Conservation (phyloP, 2,888 invertebrate genomes). For the Apamea monoglypha region DNA sequence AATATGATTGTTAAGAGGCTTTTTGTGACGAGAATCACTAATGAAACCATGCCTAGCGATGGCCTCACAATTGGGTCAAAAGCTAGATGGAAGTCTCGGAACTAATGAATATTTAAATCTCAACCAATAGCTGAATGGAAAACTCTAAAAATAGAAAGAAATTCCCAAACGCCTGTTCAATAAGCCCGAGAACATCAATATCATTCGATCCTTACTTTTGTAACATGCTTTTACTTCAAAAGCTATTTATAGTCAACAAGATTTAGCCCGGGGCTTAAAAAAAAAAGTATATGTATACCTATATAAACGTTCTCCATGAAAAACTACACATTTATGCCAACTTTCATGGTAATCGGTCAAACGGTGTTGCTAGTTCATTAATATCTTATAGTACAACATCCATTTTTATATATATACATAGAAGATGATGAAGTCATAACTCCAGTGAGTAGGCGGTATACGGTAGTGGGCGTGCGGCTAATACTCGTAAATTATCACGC, state of each 20-base stretch:
- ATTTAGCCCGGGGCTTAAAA: not conserved
- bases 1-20: not conserved
- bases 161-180: not conserved
- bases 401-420: not conserved
- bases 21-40: not conserved
- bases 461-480: conserved; percentile 31
- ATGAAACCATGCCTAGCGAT: not conserved
- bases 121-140: conserved; percentile 2
- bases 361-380: not conserved
- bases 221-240: conserved; percentile 8
- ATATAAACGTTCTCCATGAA: not conserved
- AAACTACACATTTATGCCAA: not conserved
- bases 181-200: conserved; percentile 5
- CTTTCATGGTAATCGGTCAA: not conserved
- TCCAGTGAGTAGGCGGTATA: conserved; percentile 28
- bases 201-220: conserved; percentile 17
- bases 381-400: not conserved
- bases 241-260: conserved; percentile 16
- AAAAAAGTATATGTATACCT: not conserved
- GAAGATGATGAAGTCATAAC: conserved; percentile 38
- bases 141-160: conserved; percentile 16
- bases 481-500: conserved; percentile 50
- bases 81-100: not conserved
- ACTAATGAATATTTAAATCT: conserved; percentile 28
- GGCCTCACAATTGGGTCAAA: not conserved